These are phyloP conservation scores for Holcopasites calliopsidis DNA, from an alignment of 1,140 invertebrate species.

Conservation along the genomic window DNA sequence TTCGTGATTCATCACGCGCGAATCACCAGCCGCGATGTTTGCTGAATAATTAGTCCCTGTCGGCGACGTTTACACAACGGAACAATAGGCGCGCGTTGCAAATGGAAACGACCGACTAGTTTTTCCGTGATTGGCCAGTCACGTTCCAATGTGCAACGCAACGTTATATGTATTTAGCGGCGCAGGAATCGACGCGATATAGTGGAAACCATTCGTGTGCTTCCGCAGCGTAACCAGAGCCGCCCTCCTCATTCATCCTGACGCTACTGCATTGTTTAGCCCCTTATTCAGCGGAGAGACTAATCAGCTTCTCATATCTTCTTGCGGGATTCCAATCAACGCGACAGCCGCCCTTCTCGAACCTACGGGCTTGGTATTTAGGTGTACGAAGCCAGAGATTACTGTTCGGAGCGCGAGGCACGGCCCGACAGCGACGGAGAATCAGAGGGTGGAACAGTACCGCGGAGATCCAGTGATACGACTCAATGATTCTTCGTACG, in stretches of 20 bases:
- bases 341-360: slow-evolving; percentile 6
- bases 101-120: background rate
- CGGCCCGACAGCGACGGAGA: background rate
- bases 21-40: background rate
- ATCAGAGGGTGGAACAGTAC: slow-evolving; percentile 10
- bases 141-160: background rate
- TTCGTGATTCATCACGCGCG: background rate
- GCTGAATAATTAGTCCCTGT: slow-evolving; percentile 32
- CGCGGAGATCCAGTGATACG: slow-evolving; percentile 26
- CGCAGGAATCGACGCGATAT: slow-evolving; percentile 12
- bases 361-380: background rate
- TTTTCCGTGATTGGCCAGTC: slow-evolving; percentile 10
- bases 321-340: slow-evolving; percentile 47
- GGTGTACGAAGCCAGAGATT: slow-evolving; percentile 13
- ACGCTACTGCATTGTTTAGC: slow-evolving; percentile 36
- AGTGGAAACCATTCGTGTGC: slow-evolving; percentile 1
- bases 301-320: slow-evolving; percentile 54
- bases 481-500: slow-evolving; percentile 4
- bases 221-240: background rate
- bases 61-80: background rate
- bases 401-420: slow-evolving; percentile 3
- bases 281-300: slow-evolving; percentile 33
- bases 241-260: slow-evolving; percentile 19
- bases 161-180: slow-evolving; percentile 8
- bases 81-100: slow-evolving; percentile 17